A percentile compares a stretch with the other conserved stretches of the same genome.
These are phyloP conservation scores for Sebastes alutus DNA, from an alignment of 2,797 vertebrate species.

Conservation along the genomic window DNA sequence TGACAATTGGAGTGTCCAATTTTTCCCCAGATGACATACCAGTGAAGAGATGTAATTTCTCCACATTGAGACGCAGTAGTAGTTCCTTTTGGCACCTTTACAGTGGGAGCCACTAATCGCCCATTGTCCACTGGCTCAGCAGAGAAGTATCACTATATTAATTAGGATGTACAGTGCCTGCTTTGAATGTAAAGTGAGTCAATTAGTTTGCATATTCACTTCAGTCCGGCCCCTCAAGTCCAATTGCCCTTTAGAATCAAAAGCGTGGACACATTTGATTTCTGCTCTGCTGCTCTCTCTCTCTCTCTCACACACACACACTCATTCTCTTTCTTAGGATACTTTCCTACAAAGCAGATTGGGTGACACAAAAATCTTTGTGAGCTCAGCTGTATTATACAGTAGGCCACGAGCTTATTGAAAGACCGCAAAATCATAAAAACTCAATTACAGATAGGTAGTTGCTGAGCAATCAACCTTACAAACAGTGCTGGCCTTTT, in stretches of 20 bases:
- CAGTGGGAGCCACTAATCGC: conserved; percentile 55
- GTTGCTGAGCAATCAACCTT: not conserved
- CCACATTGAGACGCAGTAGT: conserved; percentile 17
- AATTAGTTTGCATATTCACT: conserved; percentile 54
- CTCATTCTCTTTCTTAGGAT: not conserved
- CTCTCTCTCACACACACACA: too few relatives aligned
- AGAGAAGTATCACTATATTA: conserved; percentile 62
- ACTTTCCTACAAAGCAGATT: not conserved
- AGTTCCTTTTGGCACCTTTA: conserved; percentile 60
- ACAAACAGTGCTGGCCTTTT: not conserved
- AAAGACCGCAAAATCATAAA: not conserved
- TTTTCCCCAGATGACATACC: conserved; percentile 23
- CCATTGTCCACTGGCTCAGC: conserved; percentile 59
- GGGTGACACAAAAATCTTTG: not conserved
- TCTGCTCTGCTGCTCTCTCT: conserved; percentile 7
- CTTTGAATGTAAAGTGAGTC: conserved; percentile 56
- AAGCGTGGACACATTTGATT: conserved; percentile 36
- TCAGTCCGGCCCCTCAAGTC: conserved; percentile 6
- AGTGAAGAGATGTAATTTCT: conserved; percentile 31
- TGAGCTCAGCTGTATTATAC: not conserved
- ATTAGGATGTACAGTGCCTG: conserved; percentile 53
- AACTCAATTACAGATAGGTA: not conserved
- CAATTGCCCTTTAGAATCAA: conserved; percentile 39
- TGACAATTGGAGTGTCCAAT: not conserved
- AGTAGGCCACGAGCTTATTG: not conserved